Evolutionary conservation across 2,797 vertebrate species (phyloP).

Genomic region (Rhynchonycteris naso): DNA sequence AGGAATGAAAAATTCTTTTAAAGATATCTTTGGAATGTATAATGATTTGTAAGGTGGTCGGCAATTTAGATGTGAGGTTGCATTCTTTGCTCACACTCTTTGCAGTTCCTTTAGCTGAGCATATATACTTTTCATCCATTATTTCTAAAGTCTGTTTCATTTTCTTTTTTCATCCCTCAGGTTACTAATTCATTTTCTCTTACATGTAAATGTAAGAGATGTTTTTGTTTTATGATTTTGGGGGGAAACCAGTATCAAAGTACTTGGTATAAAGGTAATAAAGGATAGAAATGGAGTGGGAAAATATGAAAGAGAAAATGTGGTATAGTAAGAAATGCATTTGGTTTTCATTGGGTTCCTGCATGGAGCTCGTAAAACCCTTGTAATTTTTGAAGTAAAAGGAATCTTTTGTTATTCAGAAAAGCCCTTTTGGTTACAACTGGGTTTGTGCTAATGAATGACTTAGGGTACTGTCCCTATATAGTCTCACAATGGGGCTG

Average conservation of each 20-base stretch:
- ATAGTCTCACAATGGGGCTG: neutral
- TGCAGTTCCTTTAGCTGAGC: neutral
- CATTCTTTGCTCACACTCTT: neutral
- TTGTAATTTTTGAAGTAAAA: neutral
- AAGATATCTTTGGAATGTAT: neutral
- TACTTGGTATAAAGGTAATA: slow-evolving; percentile 34
- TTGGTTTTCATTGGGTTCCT: neutral
- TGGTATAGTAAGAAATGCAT: neutral
- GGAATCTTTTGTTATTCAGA: neutral
- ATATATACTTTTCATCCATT: neutral
- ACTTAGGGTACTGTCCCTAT: neutral
- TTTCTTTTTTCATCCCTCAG: slow-evolving; percentile 5
- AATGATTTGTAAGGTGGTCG: neutral
- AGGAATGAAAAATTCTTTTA: slow-evolving; percentile 29
- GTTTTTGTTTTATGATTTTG: slow-evolving; percentile 48
- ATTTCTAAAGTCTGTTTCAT: slow-evolving; percentile 48
- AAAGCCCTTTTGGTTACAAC: neutral
- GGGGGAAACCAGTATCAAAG: neutral
- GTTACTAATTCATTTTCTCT: slow-evolving; percentile 47
- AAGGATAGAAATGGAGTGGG: slow-evolving; percentile 17
- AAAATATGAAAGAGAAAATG: slow-evolving; percentile 42
- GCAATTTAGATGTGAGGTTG: neutral
- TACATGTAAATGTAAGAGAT: neutral
- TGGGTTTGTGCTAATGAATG: neutral
- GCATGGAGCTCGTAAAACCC: neutral